Conservation (phyloP, 2,888 invertebrate genomes). For the Ramazzottius varieornatus region DNA sequence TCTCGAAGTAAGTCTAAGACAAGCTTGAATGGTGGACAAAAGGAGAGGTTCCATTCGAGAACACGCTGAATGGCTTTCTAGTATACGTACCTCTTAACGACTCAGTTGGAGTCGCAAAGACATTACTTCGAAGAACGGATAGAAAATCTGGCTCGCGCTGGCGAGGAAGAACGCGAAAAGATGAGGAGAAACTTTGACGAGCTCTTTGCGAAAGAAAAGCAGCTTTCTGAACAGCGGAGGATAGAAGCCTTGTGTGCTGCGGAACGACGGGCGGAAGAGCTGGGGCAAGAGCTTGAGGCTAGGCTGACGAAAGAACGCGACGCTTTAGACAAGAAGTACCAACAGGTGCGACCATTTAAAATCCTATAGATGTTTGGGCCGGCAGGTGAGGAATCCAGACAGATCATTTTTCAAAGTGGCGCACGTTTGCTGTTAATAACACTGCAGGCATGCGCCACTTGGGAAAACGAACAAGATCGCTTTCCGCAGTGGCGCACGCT, state of each 20-base stretch:
- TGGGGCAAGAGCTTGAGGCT: constrained; percentile 19
- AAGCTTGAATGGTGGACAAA: not conserved
- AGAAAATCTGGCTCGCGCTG: constrained; percentile 20
- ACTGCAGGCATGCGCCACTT: no score
- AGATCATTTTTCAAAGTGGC: no score
- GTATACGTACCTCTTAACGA: constrained; percentile 78
- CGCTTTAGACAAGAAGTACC: constrained; percentile 37
- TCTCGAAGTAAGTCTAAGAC: constrained; percentile 34
- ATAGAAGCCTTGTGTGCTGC: no score
- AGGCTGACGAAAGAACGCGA: constrained; percentile 37
- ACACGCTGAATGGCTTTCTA: constrained; percentile 12
- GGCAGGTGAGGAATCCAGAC: no score
- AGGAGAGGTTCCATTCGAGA: not conserved
- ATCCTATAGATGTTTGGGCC: no score
- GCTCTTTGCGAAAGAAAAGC: no score
- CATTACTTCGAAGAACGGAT: constrained; percentile 63
- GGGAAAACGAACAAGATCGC: no score
- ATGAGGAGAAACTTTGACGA: not conserved
- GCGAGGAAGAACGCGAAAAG: constrained; percentile 9
- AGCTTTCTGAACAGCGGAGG: no score
- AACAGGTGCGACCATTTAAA: no score
- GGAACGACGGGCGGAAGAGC: not conserved
- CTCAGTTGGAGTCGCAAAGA: constrained; percentile 76
- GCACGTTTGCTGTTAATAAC: no score
- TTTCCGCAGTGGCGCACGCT: no score